A percentile compares a stretch with the other conserved stretches of the same genome.
Evolutionary conservation across 2,797 vertebrate genomes (phyloP).

Genomic region (Pangasius sanitwongsei): DNA sequence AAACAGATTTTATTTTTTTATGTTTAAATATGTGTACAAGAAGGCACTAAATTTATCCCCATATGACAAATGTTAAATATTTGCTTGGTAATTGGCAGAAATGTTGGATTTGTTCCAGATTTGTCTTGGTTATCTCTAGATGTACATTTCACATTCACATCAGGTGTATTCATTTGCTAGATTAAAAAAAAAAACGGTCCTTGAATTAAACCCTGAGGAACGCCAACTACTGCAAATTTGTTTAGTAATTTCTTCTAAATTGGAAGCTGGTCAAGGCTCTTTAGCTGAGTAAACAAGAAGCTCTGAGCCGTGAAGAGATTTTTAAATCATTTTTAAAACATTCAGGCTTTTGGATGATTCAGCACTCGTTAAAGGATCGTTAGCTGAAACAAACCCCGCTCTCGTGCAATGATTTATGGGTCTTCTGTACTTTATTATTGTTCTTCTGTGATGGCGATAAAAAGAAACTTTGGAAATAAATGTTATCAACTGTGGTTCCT

Average conservation of each 20-base stretch:
- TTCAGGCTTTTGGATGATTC: slow-evolving; percentile 58
- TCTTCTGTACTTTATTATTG: slow-evolving; percentile 61
- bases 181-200: not conserved
- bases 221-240: not conserved
- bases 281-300: not conserved
- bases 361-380: slow-evolving; percentile 64
- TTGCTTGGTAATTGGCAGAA: not conserved
- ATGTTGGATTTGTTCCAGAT: not conserved
- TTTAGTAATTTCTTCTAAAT: not conserved
- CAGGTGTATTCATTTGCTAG: not conserved
- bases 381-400: slow-evolving; percentile 64
- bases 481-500: slow-evolving; percentile 48
- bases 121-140: not conserved
- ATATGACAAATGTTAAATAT: not conserved
- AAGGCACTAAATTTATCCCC: not conserved
- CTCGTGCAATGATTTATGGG: slow-evolving; percentile 61
- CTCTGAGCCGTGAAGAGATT: not conserved
- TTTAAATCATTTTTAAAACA: slow-evolving; percentile 22
- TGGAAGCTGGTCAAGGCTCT: not conserved
- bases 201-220: slow-evolving; percentile 2
- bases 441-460: slow-evolving; percentile 61
- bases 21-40: not conserved
- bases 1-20: not conserved
- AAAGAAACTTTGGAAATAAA: slow-evolving; percentile 42
- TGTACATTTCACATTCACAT: not conserved